Evolutionary conservation across 2,797 vertebrate species (phyloP).

Genomic region (Hirundo rustica): DNA sequence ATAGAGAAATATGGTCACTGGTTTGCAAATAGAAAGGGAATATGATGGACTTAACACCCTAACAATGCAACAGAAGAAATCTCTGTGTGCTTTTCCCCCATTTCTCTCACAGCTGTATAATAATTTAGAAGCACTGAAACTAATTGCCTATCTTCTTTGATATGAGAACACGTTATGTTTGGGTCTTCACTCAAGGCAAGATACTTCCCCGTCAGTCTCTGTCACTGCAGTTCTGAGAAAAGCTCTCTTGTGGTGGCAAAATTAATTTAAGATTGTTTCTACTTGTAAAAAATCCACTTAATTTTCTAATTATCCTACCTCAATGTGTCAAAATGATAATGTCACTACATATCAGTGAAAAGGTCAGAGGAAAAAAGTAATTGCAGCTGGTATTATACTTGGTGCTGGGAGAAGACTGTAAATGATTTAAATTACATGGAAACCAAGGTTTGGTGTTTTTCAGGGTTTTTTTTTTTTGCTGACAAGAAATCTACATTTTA

Average conservation of each 20-base stretch:
- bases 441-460: background rate
- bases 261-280: background rate
- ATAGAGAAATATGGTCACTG: background rate
- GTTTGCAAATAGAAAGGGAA: background rate
- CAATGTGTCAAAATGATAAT: background rate
- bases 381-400: background rate
- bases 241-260: background rate
- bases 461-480: background rate
- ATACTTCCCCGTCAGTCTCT: background rate
- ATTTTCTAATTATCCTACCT: background rate
- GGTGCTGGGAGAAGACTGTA: background rate
- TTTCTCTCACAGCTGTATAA: background rate
- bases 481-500: background rate
- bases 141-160: background rate
- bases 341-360: conserved; percentile 27
- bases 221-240: background rate
- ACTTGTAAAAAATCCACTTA: background rate
- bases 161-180: background rate
- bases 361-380: conserved; percentile 30
- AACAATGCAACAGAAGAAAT: background rate
- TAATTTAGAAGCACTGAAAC: background rate
- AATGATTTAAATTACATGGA: background rate
- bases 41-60: background rate
- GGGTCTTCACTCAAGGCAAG: background rate
- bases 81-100: background rate